Evolutionary conservation across 2,113 vertebrate species (phyloP), one percentile per base, ranked within the genome.

Genomic region (Percina caprodes): DNA sequence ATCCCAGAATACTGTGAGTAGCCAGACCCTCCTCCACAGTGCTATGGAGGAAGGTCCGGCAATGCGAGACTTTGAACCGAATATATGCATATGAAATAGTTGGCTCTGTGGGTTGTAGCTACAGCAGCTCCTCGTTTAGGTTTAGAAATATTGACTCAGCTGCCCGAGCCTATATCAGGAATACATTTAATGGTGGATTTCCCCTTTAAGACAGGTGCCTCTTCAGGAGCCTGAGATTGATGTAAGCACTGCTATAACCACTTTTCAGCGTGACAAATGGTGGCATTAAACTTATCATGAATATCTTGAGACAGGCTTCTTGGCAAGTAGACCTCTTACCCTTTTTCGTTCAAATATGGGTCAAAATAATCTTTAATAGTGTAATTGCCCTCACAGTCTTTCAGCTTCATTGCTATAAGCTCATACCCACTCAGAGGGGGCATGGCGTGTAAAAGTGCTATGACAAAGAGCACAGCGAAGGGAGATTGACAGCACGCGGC

Each of bases 381-480:
- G 69, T 77, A 80, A 89, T 88, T 89, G 75, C 74, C 69, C 77
- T 83, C 35, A 52, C 56, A 82, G 77, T 77, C 82, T 66, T 79
- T 83, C 76, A 84, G 68, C 74, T 65, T 84, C 77, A 71, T 74
- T 74, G 83, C 71, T 65, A 39, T 39, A 55, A 85, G 77, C 83
- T 69, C 30, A 70, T 77, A 79, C 26, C 74, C 82, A 68, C 61
- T 87, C 80, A 12, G 63, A 79, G 55, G 75, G 80, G 82, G 35
- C 80, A 77, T 5, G 33, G 66, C 23, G 60, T 88, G 85, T 75
- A 52, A 73, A 78, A 80, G 72, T 52, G 69, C 62, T 46, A 42
- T 83, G 89, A 92, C 83, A 87, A 91, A 88, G 83, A 89, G 89
- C 83, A 80, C 68, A 73, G 85, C 67, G 52, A 86, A 91, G 82